These are phyloP conservation scores for Colossoma macropomum DNA, from an alignment of 2,113 vertebrate genomes.

Conservation along the genomic window DNA sequence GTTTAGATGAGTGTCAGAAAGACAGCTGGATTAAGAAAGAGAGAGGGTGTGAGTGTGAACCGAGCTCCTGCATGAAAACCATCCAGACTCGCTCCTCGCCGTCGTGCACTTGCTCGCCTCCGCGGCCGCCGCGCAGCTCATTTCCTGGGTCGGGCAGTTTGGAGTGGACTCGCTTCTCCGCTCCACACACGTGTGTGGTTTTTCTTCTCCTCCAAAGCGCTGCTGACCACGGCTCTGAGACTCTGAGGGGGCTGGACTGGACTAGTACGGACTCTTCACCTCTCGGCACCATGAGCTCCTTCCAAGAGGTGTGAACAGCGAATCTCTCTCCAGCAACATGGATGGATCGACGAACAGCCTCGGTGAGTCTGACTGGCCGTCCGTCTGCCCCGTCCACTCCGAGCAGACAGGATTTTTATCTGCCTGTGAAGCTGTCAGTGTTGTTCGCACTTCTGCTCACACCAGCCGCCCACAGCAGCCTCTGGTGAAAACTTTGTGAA, in stretches of 20 bases:
- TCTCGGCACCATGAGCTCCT: slow-evolving; percentile 14
- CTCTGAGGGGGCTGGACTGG: background rate
- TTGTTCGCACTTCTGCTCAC: too few relatives aligned
- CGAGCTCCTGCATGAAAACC: background rate
- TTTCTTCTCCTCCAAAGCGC: background rate
- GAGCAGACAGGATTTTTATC: background rate
- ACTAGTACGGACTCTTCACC: slow-evolving; percentile 21
- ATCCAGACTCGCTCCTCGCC: slow-evolving; percentile 13
- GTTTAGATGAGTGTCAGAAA: background rate
- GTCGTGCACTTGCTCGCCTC: slow-evolving; percentile 43
- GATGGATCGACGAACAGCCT: slow-evolving; percentile 75
- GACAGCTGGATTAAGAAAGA: too few relatives aligned
- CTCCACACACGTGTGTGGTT: slow-evolving; percentile 11
- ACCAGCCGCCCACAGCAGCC: background rate
- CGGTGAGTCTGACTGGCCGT: slow-evolving; percentile 66
- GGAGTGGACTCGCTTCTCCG: slow-evolving; percentile 15
- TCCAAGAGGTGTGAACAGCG: slow-evolving; percentile 29
- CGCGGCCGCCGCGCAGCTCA: slow-evolving; percentile 25
- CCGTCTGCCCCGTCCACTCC: background rate
- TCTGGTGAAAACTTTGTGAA: too few relatives aligned
- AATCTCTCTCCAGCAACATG: slow-evolving; percentile 63
- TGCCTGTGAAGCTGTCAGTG: background rate
- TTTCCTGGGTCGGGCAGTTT: slow-evolving; percentile 54
- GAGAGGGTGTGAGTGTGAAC: background rate
- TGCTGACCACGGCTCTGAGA: background rate